phyloP scores from a whole-genome alignment of 2,888 invertebrate species.

The Tribolium freemani region DNA sequence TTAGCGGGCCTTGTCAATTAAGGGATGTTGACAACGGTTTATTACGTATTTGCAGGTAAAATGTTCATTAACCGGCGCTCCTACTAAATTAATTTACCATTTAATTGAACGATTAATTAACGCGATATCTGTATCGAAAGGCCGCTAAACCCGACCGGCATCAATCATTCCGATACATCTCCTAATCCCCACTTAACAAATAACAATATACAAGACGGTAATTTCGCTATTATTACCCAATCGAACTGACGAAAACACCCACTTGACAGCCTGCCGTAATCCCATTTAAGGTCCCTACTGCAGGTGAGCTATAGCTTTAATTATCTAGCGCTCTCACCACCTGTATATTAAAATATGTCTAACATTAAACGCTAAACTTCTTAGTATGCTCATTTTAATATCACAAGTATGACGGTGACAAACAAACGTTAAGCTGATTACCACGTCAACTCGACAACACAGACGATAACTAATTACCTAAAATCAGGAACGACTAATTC shows the following conservation, averaged over 20 bases:
- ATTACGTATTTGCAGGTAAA: constrained; percentile 43
- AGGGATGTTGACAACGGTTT: constrained; percentile 47
- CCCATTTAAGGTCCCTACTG: constrained; percentile 5
- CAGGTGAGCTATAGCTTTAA: constrained; percentile 38
- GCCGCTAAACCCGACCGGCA: background rate
- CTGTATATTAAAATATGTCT: constrained; percentile 41
- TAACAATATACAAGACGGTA: constrained; percentile 17
- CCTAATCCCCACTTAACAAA: background rate
- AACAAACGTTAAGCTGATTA: constrained; percentile 38
- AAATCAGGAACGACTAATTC: constrained; percentile 10
- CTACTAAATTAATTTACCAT: constrained; percentile 35
- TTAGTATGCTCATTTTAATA: constrained; percentile 38
- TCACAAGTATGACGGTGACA: constrained; percentile 36
- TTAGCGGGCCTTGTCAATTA: constrained; percentile 55
- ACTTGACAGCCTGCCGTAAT: constrained; percentile 24
- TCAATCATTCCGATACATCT: constrained; percentile 2
- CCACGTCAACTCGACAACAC: constrained; percentile 7
- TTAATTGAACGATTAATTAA: constrained; percentile 40
- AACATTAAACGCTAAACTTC: constrained; percentile 35
- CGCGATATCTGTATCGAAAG: constrained; percentile 18
- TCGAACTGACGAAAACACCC: constrained; percentile 27
- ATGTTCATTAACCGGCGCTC: constrained; percentile 36
- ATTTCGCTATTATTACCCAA: constrained; percentile 27
- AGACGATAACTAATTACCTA: constrained; percentile 23
- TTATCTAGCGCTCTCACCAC: constrained; percentile 36